Percentiles rank a stretch among this genome's conserved stretches.
phyloP scores from a whole-genome alignment of 2,888 invertebrate species.

The Asteroscopus sphinx region DNA sequence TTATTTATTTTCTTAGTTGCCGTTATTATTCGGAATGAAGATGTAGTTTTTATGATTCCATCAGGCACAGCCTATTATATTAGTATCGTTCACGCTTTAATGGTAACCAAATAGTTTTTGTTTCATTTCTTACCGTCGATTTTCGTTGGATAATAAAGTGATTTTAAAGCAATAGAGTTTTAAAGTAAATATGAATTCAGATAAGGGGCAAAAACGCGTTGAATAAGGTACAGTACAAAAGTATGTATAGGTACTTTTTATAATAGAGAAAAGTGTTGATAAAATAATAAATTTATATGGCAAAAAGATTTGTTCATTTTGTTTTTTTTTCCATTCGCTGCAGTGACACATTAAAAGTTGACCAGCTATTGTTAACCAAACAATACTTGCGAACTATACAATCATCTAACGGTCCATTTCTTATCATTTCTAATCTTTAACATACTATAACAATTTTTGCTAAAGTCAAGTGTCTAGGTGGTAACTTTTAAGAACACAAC shows the following conservation, averaged over 20 bases:
- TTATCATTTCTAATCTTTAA: slow-evolving; percentile 51
- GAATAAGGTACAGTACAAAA: slow-evolving; percentile 49
- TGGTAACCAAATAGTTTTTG: slow-evolving; percentile 75
- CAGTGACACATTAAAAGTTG: slow-evolving; percentile 26
- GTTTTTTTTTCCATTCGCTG: not conserved
- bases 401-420: slow-evolving; percentile 45
- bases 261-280: slow-evolving; percentile 5
- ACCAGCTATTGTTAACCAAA: slow-evolving; percentile 43
- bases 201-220: slow-evolving; percentile 23
- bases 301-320: slow-evolving; percentile 6
- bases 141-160: slow-evolving; percentile 67
- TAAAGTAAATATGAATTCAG: slow-evolving; percentile 60
- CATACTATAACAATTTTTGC: slow-evolving; percentile 48
- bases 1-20: slow-evolving; percentile 80
- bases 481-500: slow-evolving; percentile 44
- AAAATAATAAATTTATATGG: slow-evolving; percentile 9
- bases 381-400: slow-evolving; percentile 48
- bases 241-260: no score
- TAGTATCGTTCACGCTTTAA: slow-evolving; percentile 76
- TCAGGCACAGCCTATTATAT: slow-evolving; percentile 78
- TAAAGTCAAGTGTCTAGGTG: slow-evolving; percentile 22
- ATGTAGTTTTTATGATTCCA: slow-evolving; percentile 78
- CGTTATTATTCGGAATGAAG: slow-evolving; percentile 82
- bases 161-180: slow-evolving; percentile 61
- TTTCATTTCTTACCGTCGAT: slow-evolving; percentile 70